These are phyloP conservation scores for Gallinago stenura DNA, from an alignment of 2,797 vertebrate genomes.

Conservation along the genomic window DNA sequence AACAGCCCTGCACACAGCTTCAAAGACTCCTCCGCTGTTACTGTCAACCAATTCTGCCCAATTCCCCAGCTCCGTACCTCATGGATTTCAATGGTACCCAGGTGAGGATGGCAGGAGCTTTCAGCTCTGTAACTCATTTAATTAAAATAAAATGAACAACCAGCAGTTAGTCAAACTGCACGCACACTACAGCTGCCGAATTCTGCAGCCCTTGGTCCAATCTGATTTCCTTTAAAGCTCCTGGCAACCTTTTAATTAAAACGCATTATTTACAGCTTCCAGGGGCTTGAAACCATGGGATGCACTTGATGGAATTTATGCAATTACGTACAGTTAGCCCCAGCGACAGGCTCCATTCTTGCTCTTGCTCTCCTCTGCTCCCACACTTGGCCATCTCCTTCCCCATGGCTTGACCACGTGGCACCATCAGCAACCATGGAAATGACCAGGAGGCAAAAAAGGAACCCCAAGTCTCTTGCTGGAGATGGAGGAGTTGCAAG, in stretches of 20 bases:
- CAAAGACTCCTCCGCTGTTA: background rate
- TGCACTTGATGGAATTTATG: slow-evolving; percentile 56
- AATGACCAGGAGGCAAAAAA: slow-evolving; percentile 69
- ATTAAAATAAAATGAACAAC: slow-evolving; percentile 23
- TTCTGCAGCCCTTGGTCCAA: background rate
- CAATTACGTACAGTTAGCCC: slow-evolving; percentile 25
- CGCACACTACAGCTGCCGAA: background rate
- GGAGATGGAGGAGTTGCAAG: background rate
- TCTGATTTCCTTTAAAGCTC: slow-evolving; percentile 51
- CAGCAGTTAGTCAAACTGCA: background rate
- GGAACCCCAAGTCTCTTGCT: background rate
- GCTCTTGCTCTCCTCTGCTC: slow-evolving; percentile 38
- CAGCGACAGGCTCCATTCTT: slow-evolving; percentile 22
- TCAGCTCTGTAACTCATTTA: background rate
- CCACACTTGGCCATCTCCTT: slow-evolving; percentile 22
- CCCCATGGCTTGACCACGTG: background rate
- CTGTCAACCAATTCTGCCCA: background rate
- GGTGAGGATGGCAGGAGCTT: slow-evolving; percentile 13
- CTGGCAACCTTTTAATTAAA: slow-evolving; percentile 72
- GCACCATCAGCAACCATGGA: slow-evolving; percentile 58
- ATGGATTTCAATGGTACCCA: background rate
- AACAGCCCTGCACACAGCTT: background rate
- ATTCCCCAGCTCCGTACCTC: background rate
- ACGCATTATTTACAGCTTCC: slow-evolving; percentile 65
- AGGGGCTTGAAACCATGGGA: slow-evolving; percentile 57